Conservation (phyloP, 2,888 invertebrate genomes). For the Lapara coniferarum region DNA sequence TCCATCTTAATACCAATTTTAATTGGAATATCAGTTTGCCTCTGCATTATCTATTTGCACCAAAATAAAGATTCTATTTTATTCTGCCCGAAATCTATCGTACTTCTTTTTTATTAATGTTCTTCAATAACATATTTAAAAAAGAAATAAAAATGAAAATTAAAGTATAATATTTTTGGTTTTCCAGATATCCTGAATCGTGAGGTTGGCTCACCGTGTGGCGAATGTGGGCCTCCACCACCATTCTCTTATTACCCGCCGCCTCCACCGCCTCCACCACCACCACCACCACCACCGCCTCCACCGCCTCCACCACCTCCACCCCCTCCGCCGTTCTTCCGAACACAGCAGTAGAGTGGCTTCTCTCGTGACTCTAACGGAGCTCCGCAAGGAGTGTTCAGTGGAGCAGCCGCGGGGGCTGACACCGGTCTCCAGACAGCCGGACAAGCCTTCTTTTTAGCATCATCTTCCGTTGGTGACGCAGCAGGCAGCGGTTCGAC, state of each 20-base stretch:
- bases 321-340: constrained; percentile 43
- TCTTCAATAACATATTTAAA: too few relatives aligned
- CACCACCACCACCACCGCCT: constrained; percentile 37
- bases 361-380: constrained; percentile 39
- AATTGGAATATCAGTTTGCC: too few relatives aligned
- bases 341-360: constrained; percentile 45
- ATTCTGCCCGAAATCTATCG: too few relatives aligned
- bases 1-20: too few relatives aligned
- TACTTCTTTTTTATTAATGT: too few relatives aligned
- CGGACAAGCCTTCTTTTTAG: constrained; percentile 45
- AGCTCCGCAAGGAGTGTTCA: constrained; percentile 42
- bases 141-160: too few relatives aligned
- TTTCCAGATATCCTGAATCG: constrained; percentile 32
- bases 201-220: constrained; percentile 37
- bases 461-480: constrained; percentile 39
- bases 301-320: constrained; percentile 21
- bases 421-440: constrained; percentile 33
- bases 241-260: constrained; percentile 22
- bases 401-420: constrained; percentile 46
- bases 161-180: not conserved
- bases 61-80: too few relatives aligned
- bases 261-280: constrained; percentile 37
- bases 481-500: constrained; percentile 24
- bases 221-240: constrained; percentile 30
- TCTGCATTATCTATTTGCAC: too few relatives aligned